A percentile compares a stretch with the other conserved stretches of the same genome.
phyloP scores from a whole-genome alignment of 2,113 vertebrate genomes.

The Aphelocoma coerulescens region DNA sequence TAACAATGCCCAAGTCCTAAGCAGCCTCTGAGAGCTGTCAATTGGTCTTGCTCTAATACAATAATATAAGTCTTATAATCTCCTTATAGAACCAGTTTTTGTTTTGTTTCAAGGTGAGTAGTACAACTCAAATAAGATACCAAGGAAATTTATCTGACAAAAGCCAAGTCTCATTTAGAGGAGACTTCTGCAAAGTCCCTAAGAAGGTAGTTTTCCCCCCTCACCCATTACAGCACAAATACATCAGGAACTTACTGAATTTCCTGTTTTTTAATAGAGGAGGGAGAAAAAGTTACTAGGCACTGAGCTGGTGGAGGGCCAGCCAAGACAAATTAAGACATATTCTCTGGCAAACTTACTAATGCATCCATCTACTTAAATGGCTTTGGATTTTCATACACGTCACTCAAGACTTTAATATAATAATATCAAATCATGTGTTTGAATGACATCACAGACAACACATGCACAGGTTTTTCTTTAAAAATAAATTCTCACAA shows the following conservation, averaged over 20 bases:
- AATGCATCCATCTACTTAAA: background rate
- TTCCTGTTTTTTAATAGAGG: background rate
- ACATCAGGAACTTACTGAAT: background rate
- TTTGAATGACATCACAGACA: background rate
- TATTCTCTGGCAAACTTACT: background rate
- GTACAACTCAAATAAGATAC: background rate
- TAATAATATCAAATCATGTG: background rate
- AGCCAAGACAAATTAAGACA: background rate
- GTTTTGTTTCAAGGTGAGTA: background rate
- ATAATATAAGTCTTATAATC: background rate
- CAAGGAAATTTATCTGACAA: background rate
- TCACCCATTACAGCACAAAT: background rate
- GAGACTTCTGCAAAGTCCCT: background rate
- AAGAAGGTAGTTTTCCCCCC: background rate
- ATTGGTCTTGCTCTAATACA: background rate
- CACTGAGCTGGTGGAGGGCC: background rate
- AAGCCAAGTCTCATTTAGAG: background rate
- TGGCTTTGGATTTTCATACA: background rate
- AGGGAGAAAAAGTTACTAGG: background rate
- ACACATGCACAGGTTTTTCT: background rate
- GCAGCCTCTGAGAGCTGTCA: background rate
- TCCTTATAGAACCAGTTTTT: background rate
- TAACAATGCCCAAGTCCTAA: background rate
- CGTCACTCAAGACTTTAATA: background rate
- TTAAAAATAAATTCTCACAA: background rate